A percentile compares a stretch with the other conserved stretches of the same genome.
Evolutionary conservation across 2,888 invertebrate species (phyloP).

Genomic region (Cylindroiulus punctatus): DNA sequence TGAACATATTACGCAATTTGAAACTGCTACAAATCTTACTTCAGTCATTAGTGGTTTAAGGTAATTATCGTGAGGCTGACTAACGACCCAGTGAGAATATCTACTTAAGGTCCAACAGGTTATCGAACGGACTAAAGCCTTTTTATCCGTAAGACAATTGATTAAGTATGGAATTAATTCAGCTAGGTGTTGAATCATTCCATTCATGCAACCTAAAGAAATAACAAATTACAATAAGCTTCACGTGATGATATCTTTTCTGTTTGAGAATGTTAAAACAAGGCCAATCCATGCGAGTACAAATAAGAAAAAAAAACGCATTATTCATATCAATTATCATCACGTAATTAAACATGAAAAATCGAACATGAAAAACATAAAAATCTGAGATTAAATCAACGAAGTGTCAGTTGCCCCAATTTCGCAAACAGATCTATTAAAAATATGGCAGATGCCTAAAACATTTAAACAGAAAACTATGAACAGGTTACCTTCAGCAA

Average conservation of each 20-base stretch:
- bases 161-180: constrained; percentile 97
- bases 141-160: constrained; percentile 89
- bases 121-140: constrained; percentile 96
- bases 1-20: not conserved
- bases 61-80: constrained; percentile 92
- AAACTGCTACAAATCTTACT: constrained; percentile 66
- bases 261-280: not conserved
- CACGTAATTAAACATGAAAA: not conserved
- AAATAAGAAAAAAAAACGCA: not conserved
- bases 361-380: not conserved
- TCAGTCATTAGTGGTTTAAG: constrained; percentile 94
- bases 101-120: constrained; percentile 99
- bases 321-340: not conserved
- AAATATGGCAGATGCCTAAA: not conserved
- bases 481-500: constrained; percentile 71
- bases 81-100: constrained; percentile 98
- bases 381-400: no score
- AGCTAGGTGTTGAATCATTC: constrained; percentile 95
- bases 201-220: constrained; percentile 82
- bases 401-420: no score
- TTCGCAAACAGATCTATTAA: constrained; percentile 3
- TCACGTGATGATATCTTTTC: not conserved
- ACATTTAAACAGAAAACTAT: no score
- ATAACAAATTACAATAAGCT: not conserved
- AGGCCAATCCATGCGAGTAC: no score